phyloP scores from a whole-genome alignment of 1,140 invertebrate species.

The Euura lappo region DNA sequence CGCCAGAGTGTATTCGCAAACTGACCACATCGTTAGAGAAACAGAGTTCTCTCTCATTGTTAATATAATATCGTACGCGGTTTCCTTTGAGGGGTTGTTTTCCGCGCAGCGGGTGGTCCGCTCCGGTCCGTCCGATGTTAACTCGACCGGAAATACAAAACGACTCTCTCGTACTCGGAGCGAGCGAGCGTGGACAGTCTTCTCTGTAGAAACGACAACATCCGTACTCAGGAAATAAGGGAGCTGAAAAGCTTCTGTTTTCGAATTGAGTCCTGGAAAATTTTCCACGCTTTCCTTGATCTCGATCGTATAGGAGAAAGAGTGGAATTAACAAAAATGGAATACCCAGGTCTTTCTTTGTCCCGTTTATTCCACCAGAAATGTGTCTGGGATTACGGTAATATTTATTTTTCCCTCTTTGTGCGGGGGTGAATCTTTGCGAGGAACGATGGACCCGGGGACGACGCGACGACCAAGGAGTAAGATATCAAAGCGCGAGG shows the following conservation, averaged over 20 bases:
- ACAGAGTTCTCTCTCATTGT: not conserved
- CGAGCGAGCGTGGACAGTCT: too few species aligned
- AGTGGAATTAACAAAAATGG: too few species aligned
- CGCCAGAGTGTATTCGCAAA: not conserved
- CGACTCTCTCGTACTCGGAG: constrained; percentile 29
- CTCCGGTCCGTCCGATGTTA: constrained; percentile 41
- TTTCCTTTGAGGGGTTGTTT: constrained; percentile 53
- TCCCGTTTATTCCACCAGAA: too few species aligned
- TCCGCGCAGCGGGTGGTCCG: constrained; percentile 16
- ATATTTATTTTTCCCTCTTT: constrained; percentile 44
- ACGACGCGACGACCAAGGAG: constrained; percentile 13
- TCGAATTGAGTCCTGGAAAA: too few species aligned
- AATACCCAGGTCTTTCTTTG: too few species aligned
- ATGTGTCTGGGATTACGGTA: constrained; percentile 35
- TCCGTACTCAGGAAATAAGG: not conserved
- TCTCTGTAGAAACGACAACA: constrained; percentile 10
- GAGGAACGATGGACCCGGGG: not conserved
- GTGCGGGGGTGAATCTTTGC: constrained; percentile 27
- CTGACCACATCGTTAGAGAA: constrained; percentile 7
- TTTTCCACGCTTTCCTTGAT: too few species aligned
- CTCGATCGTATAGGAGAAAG: too few species aligned
- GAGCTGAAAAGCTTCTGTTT: too few species aligned
- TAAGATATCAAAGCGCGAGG: constrained; percentile 39
- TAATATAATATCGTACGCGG: constrained; percentile 43
- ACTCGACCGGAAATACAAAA: constrained; percentile 57